phyloP scores from a whole-genome alignment of 2,888 invertebrate species.

The Cerastoderma edule region DNA sequence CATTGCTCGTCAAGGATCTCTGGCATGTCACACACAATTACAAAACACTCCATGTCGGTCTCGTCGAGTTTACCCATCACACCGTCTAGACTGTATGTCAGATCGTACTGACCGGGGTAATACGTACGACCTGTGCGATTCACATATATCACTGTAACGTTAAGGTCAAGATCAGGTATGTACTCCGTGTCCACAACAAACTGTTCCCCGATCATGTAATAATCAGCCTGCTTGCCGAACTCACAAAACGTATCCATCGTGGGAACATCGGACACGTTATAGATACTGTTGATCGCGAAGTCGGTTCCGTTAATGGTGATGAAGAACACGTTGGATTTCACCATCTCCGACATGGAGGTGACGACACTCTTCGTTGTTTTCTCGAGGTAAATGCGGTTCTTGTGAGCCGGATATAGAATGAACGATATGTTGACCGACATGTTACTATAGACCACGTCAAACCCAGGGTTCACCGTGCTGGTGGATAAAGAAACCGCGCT shows the following conservation, averaged over 20 bases:
- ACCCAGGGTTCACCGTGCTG: no score
- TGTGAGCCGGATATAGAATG: conserved; percentile 64
- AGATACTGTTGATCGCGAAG: conserved; percentile 62
- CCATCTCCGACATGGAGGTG: conserved; percentile 62
- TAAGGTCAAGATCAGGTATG: conserved; percentile 36
- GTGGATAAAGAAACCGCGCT: no score
- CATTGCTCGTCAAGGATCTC: conserved; percentile 67
- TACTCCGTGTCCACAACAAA: conserved; percentile 35
- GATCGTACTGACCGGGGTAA: conserved; percentile 69
- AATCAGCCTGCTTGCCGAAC: conserved; percentile 38
- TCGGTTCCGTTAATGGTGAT: conserved; percentile 73
- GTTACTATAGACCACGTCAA: not conserved
- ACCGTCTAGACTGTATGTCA: conserved; percentile 68
- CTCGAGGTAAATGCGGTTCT: conserved; percentile 50
- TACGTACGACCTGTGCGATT: conserved; percentile 64
- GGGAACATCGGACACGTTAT: conserved; percentile 37
- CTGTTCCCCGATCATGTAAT: conserved; percentile 25
- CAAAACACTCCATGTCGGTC: conserved; percentile 59
- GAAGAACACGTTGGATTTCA: conserved; percentile 61
- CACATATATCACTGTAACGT: conserved; percentile 58
- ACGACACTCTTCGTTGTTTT: conserved; percentile 62
- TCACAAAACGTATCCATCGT: conserved; percentile 60
- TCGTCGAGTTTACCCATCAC: conserved; percentile 61
- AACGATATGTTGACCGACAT: conserved; percentile 63
- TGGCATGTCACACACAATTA: conserved; percentile 75